phyloP scores from a whole-genome alignment of 1,140 invertebrate genomes.

The Brachionus sp. region DNA sequence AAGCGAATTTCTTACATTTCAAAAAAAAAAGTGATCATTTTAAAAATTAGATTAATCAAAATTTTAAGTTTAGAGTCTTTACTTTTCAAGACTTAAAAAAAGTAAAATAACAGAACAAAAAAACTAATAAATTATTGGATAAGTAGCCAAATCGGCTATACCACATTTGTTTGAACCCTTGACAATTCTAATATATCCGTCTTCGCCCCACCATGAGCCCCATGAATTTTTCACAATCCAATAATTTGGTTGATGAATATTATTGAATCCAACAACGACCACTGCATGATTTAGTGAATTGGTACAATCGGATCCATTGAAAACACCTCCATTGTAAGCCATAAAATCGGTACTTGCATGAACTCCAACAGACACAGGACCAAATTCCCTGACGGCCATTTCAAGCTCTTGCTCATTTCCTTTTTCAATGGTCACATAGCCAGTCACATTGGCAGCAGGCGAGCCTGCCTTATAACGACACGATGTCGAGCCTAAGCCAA shows the following conservation, averaged over 20 bases:
- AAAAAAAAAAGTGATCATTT: too few relatives aligned
- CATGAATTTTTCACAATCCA: slow-evolving; percentile 46
- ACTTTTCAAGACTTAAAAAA: too few relatives aligned
- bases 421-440: not conserved
- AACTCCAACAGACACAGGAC: slow-evolving; percentile 3
- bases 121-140: not conserved
- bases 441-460: not conserved
- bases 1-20: too few relatives aligned
- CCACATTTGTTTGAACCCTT: slow-evolving; percentile 36
- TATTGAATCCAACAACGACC: slow-evolving; percentile 35
- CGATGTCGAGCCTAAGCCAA: not conserved
- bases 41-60: too few relatives aligned
- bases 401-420: slow-evolving; percentile 7
- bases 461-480: not conserved
- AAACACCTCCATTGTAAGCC: slow-evolving; percentile 8
- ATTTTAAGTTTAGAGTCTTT: too few relatives aligned
- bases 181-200: slow-evolving; percentile 22
- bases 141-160: slow-evolving; percentile 23
- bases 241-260: slow-evolving; percentile 5
- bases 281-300: slow-evolving; percentile 33
- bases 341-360: slow-evolving; percentile 5
- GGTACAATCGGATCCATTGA: not conserved
- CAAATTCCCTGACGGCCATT: not conserved
- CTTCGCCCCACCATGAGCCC: slow-evolving; percentile 40
- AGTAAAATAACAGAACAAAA: slow-evolving; percentile 9